Base-by-base conservation (phyloP, 1,140 invertebrate species). In the Diorhabda sublineata region DNA sequence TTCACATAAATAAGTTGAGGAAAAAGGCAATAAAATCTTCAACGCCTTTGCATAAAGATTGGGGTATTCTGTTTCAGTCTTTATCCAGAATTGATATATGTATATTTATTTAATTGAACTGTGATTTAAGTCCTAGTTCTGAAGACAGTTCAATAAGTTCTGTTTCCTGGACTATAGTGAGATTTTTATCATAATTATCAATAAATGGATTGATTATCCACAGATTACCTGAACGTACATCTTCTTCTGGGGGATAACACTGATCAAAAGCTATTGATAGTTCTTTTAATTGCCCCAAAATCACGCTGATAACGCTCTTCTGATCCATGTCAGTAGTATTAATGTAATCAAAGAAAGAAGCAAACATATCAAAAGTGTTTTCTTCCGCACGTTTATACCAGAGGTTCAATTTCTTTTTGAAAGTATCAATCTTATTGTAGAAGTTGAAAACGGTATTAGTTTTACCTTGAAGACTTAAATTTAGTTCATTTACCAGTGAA, bases 401-500 rank as follows among this genome's bases (percentile, higher is more conserved):
- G n/a, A 65, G 26, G 41, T 44, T 44, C 45, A 65, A 43, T 47
- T 65, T 65, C n/a, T n/a, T 9, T 65, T 56, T 26, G 43, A 66
- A 57, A 47, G 4, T 52, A 56, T 65, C 56, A 44, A 65, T 56
- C 45, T 47, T 11, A 56, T 65, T 44, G 26, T 8, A 56, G 42
- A 11, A 26, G 45, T 67, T 45, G 42, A 61, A 58, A 42, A 67
- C 45, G 42, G 66, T 67, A 42, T 61, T 59, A 45, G 66, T 42
- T 44, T 42, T 42, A 67, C 66, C 66, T 42, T 67, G 58, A 67
- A 67, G 66, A 67, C 11, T 8, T 26, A 60, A 42, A 42, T 67
- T 67, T 43, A 67, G 9, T 56, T 67, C 66, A 42, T 67, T 67
- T 47, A 67, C 61, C 44, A 61, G 66, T 52, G 42, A 9, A 67